These are phyloP conservation scores for Cyanoderma ruficeps DNA, from an alignment of 2,113 vertebrate species.

Conservation along the genomic window DNA sequence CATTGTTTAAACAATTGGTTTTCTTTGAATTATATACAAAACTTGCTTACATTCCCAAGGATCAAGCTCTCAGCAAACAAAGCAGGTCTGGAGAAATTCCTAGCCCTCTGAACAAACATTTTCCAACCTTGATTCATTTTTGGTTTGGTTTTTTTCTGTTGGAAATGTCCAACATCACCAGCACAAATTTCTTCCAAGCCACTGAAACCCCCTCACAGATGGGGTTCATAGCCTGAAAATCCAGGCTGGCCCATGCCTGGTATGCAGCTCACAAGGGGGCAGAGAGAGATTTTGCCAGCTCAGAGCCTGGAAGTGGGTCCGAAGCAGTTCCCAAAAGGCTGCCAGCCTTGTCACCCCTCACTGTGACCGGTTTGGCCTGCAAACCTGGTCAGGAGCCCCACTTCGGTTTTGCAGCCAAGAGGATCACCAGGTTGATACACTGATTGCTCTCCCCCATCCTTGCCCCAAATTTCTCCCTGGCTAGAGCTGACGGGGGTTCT, in stretches of 20 bases:
- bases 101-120: conserved; percentile 44
- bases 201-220: accelerated
- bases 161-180: background rate
- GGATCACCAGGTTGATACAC: accelerated
- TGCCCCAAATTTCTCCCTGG: background rate
- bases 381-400: background rate
- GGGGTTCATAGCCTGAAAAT: background rate
- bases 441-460: accelerated
- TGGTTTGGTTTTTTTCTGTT: background rate
- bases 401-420: accelerated
- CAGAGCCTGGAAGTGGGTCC: background rate
- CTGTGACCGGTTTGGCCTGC: accelerated
- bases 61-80: conserved; percentile 63
- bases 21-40: conserved; percentile 69
- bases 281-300: accelerated
- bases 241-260: accelerated
- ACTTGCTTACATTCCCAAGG: conserved; percentile 66
- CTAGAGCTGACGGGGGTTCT: background rate
- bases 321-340: accelerated
- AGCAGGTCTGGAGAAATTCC: conserved; percentile 65
- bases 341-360: background rate
- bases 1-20: conserved; percentile 68
- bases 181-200: background rate
- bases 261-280: accelerated
- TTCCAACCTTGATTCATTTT: conserved; percentile 1